These are phyloP conservation scores for Morus bassanus DNA, from an alignment of 2,797 vertebrate species.

Conservation along the genomic window DNA sequence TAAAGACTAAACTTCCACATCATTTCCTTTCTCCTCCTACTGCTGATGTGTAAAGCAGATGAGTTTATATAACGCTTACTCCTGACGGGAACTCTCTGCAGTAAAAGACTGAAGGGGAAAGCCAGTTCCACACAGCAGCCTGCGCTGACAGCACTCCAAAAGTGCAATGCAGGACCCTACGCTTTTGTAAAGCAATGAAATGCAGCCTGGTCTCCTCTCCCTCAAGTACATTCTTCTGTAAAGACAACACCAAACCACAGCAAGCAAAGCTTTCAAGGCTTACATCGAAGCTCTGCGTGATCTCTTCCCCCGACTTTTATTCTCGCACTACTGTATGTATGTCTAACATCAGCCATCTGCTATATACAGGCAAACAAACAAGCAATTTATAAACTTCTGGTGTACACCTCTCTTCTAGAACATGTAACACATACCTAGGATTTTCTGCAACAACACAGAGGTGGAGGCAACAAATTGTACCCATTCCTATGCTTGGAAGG, in stretches of 20 bases:
- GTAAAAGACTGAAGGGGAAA: neutral
- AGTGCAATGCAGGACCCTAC: neutral
- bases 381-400: neutral
- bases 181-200: neutral
- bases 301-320: neutral
- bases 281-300: neutral
- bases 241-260: neutral
- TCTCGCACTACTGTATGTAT: neutral
- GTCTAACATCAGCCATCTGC: neutral
- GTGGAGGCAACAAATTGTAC: neutral
- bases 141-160: neutral
- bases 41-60: neutral
- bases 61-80: neutral
- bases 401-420: neutral
- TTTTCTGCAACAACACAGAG: neutral
- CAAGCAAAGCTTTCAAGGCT: neutral
- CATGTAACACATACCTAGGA: neutral
- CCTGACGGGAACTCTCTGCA: neutral
- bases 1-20: slow-evolving; percentile 6
- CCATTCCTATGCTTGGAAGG: neutral
- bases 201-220: neutral
- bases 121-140: neutral
- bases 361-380: neutral
- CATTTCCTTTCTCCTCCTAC: slow-evolving; percentile 23
- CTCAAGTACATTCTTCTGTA: neutral